A percentile compares a stretch with the other conserved stretches of the same genome.
These are phyloP conservation scores for Agapostemon virescens DNA, from an alignment of 2,888 invertebrate species.

Conservation along the genomic window DNA sequence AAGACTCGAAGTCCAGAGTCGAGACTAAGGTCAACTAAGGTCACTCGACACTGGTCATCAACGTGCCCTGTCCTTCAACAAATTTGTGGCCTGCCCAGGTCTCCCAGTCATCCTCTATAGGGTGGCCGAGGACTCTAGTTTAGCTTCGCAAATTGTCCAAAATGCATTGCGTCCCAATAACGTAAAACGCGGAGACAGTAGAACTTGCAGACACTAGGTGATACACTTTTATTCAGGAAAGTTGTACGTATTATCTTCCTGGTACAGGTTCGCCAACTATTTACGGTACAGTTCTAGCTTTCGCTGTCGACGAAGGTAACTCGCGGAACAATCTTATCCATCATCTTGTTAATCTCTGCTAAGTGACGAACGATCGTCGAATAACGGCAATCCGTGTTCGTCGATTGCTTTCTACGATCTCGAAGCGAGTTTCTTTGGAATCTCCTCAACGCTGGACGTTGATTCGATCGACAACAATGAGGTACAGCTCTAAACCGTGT, in stretches of 20 bases:
- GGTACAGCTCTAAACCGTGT: neutral
- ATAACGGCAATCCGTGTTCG: neutral
- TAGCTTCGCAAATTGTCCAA: no score
- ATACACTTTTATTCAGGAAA: no score
- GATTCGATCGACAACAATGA: conserved; percentile 13
- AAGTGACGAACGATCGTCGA: conserved; percentile 2
- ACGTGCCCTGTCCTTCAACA: no score
- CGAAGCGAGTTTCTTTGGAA: neutral
- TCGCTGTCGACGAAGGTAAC: neutral
- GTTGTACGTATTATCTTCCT: neutral
- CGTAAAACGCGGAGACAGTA: neutral
- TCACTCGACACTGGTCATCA: no score
- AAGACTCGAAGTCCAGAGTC: no score
- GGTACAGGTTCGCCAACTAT: neutral
- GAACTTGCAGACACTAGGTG: neutral
- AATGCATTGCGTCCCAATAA: no score
- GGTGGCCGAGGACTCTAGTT: no score
- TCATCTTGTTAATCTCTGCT: neutral
- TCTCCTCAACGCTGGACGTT: neutral
- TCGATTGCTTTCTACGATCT: neutral
- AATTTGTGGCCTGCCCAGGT: no score
- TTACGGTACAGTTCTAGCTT: neutral
- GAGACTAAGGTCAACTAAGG: no score
- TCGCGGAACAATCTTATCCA: conserved; percentile 4
- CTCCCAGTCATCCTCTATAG: no score